phyloP scores from a whole-genome alignment of 2,113 vertebrate species.

The Chloropsis cyanopogon region DNA sequence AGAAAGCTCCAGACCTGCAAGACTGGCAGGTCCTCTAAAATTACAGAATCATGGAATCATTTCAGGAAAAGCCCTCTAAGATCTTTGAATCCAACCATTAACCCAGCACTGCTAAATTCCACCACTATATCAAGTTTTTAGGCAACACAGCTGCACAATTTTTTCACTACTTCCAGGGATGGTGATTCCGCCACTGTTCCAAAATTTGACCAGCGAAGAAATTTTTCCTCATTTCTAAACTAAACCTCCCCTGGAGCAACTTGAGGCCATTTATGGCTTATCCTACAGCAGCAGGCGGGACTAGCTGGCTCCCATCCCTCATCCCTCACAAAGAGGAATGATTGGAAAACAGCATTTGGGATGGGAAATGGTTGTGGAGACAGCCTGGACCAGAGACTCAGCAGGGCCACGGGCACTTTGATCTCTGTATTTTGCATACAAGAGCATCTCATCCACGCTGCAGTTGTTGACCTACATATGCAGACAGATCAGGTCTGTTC shows the following conservation, averaged over 20 bases:
- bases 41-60: not conserved
- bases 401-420: not conserved
- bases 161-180: not conserved
- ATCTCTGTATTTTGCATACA: not conserved
- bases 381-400: not conserved
- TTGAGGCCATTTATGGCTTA: not conserved
- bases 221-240: not conserved
- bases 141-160: not conserved
- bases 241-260: not conserved
- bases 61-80: not conserved
- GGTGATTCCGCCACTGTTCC: not conserved
- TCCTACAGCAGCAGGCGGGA: not conserved
- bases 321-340: not conserved
- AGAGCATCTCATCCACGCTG: not conserved
- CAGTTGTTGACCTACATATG: slow-evolving; percentile 26
- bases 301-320: not conserved
- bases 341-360: not conserved
- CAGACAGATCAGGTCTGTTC: not conserved
- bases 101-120: not conserved
- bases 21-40: not conserved
- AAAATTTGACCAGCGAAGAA: not conserved
- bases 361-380: not conserved
- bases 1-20: not conserved
- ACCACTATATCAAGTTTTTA: not conserved
- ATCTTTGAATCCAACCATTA: not conserved